Evolutionary conservation across 2,888 invertebrate genomes (phyloP).

Genomic region (Alsophila aescularia): DNA sequence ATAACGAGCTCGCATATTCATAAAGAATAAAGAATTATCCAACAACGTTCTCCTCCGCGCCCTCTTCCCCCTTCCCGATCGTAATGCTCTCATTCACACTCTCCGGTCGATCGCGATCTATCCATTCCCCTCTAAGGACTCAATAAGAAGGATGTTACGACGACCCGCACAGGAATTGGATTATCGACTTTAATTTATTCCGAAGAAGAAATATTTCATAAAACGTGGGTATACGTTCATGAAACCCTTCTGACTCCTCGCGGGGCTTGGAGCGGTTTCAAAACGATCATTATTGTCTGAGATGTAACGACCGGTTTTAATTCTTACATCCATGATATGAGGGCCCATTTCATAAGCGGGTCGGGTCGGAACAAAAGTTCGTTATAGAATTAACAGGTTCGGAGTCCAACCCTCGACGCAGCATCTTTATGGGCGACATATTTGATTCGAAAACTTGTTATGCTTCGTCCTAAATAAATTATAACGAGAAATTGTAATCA

Average conservation of each 20-base stretch:
- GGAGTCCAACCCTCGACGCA: conserved; percentile 78
- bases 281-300: conserved; percentile 76
- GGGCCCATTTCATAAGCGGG: conserved; percentile 70
- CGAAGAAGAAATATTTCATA: conserved; percentile 82
- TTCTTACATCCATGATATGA: conserved; percentile 78
- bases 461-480: conserved; percentile 84
- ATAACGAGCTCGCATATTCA: conserved; percentile 84
- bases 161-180: conserved; percentile 65
- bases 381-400: conserved; percentile 76
- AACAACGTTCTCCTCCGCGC: conserved; percentile 62
- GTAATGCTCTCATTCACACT: conserved; percentile 84
- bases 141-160: conserved; percentile 66
- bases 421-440: conserved; percentile 84
- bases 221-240: conserved; percentile 67
- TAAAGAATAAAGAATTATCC: conserved; percentile 84
- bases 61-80: conserved; percentile 63
- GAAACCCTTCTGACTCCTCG: conserved; percentile 76
- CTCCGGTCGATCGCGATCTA: conserved; percentile 78
- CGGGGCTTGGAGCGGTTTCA: conserved; percentile 64
- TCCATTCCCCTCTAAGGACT: conserved; percentile 76
- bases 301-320: conserved; percentile 78
- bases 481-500: conserved; percentile 84
- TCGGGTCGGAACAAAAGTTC: conserved; percentile 68
- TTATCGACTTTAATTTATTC: conserved; percentile 84
- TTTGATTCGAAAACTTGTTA: conserved; percentile 85